phyloP scores from a whole-genome alignment of 2,888 invertebrate species.

The Ormyrus pomaceus region DNA sequence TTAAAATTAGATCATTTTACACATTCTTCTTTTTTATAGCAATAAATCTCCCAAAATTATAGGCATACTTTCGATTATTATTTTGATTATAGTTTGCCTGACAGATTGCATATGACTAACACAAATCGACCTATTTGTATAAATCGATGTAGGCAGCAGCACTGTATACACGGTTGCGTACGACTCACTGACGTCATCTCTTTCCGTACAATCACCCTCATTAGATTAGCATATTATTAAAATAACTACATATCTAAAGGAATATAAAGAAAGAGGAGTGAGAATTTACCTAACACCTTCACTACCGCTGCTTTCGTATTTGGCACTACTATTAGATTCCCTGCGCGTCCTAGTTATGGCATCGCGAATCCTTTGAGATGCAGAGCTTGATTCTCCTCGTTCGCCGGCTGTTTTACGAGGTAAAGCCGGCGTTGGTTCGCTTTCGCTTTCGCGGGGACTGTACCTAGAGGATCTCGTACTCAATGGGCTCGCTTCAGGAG shows the following conservation, averaged over 20 bases:
- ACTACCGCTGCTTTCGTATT: conserved; percentile 74
- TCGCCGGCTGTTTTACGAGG: conserved; percentile 68
- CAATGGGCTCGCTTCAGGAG: conserved; percentile 73
- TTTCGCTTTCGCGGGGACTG: conserved; percentile 74
- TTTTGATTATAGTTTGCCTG: too few relatives aligned
- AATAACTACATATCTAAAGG: conserved; percentile 14
- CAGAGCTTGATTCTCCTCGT: conserved; percentile 70
- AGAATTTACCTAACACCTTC: conserved; percentile 70
- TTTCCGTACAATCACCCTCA: not conserved
- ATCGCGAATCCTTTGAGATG: conserved; percentile 73
- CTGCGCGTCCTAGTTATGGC: conserved; percentile 73
- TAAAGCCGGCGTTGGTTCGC: conserved; percentile 73
- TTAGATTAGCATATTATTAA: conserved; percentile 2
- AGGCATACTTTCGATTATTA: too few relatives aligned
- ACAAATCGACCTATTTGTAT: not conserved
- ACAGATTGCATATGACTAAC: not conserved
- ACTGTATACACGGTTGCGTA: not conserved
- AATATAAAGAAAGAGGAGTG: not conserved
- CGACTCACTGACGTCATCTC: conserved; percentile 1
- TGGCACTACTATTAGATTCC: conserved; percentile 72
- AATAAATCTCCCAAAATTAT: too few relatives aligned
- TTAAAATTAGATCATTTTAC: too few relatives aligned
- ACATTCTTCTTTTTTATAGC: too few relatives aligned
- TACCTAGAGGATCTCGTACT: conserved; percentile 73
- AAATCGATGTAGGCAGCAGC: not conserved